Evolutionary conservation across 2,797 vertebrate species (phyloP).

Genomic region (Oceanodroma leucorhoa): DNA sequence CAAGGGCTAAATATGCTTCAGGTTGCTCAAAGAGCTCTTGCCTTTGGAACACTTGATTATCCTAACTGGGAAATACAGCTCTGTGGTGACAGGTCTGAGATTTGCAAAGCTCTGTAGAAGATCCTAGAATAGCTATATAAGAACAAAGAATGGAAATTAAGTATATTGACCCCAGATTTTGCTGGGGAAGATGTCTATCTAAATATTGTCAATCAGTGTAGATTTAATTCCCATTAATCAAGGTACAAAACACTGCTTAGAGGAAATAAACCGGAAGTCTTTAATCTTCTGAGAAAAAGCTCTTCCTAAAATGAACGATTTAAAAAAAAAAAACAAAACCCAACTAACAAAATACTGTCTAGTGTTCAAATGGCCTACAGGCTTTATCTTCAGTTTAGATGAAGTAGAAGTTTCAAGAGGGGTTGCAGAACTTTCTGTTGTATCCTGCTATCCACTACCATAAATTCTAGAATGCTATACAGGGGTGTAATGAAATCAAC

Average conservation of each 20-base stretch:
- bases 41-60: neutral
- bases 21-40: neutral
- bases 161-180: neutral
- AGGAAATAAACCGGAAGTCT: neutral
- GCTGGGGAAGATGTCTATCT: constrained; percentile 47
- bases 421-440: neutral
- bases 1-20: neutral
- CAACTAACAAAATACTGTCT: neutral
- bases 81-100: neutral
- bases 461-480: neutral
- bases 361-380: neutral
- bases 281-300: neutral
- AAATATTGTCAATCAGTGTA: constrained; percentile 41
- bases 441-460: neutral
- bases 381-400: neutral
- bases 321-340: neutral
- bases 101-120: neutral
- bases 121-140: neutral
- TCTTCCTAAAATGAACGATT: neutral
- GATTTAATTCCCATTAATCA: neutral
- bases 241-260: neutral
- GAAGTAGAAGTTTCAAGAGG: neutral
- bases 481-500: neutral
- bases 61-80: neutral
- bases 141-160: constrained; percentile 7